Evolutionary conservation across 2,113 vertebrate genomes (phyloP), one percentile per base, ranked within the genome.

Genomic region (Perca schrenkii): DNA sequence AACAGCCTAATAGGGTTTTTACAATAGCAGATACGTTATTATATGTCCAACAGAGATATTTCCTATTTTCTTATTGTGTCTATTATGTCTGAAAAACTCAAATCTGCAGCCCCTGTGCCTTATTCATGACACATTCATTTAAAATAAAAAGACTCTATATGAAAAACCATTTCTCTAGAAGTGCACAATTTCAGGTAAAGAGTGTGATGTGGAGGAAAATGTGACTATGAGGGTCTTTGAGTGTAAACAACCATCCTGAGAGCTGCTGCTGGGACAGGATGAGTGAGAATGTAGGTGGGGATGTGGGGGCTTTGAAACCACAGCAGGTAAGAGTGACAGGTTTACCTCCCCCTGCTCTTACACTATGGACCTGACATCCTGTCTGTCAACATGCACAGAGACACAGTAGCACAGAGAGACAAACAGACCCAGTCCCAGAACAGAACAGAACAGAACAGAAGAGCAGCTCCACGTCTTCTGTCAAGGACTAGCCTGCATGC

Each of bases 301-400:
- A 91, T 82, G 92, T 90, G 94, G 95, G 95, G 93, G 91, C 88
- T 93, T 80, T 74, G 77, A 93, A 95, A 95, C 95, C 95, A 93
- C 95, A 95, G 77, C 82, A 94, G 91, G 90, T 86, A 77, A 91
- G 69, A 86, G 52, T 88, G 79, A 89, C 82, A 89, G 86, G 83
- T 83, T 90, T 77, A 61, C 71, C 91, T 68, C 86, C 82, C 83
- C 80, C 70, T 78, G 68, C 74, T 82, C 68, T 49, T 22, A 77
- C 31, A 74, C 4, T 86, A 83, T 86, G 94, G 93, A 94, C 93
- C 87, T 84, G 80, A 95, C 94, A 92, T 96, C 95, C 95, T 96
- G 95, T 94, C 90, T 91, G 87, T 5, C 65, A 74, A 60, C 53
- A 86, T 13, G 49, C 79, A 77, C 80, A 83, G 61, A 85, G 22